Percentiles rank a stretch among this genome's conserved stretches.
phyloP scores from a whole-genome alignment of 2,888 invertebrate genomes.

The Scaptomyza cyrtandrae region DNA sequence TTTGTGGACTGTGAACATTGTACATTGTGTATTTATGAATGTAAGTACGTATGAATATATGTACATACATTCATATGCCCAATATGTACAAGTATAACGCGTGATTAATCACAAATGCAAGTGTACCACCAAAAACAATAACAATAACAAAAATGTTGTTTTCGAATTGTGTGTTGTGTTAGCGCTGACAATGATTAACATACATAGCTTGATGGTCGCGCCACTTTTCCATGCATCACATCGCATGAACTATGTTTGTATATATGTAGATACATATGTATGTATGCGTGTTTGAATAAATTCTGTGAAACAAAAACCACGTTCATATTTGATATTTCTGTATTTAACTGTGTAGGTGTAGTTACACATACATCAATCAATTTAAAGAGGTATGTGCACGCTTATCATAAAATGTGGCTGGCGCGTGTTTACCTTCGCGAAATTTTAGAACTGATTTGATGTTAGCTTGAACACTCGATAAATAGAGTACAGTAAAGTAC shows the following conservation, averaged over 20 bases:
- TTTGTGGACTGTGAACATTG: constrained; percentile 8
- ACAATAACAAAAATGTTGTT: constrained; percentile 2
- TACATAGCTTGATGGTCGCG: constrained; percentile 58
- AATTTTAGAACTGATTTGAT: constrained; percentile 35
- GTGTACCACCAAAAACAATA: constrained; percentile 31
- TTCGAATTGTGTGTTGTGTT: constrained; percentile 15
- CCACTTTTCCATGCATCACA: constrained; percentile 22
- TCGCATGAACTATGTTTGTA: not conserved
- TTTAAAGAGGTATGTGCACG: constrained; percentile 55
- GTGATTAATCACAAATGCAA: constrained; percentile 34
- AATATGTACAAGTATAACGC: not conserved
- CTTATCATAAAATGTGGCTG: constrained; percentile 60
- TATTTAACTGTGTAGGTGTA: not conserved
- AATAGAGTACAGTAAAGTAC: constrained; percentile 22
- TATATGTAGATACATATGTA: not conserved
- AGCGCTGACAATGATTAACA: constrained; percentile 42
- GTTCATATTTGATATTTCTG: constrained; percentile 3
- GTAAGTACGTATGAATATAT: not conserved
- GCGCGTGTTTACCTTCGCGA: constrained; percentile 67
- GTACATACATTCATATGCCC: not conserved
- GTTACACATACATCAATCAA: constrained; percentile 29
- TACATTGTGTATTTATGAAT: constrained; percentile 1
- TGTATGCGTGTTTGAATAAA: constrained; percentile 1
- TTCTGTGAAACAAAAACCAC: constrained; percentile 9
- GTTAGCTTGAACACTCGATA: constrained; percentile 19